Base-by-base conservation (phyloP, 2,113 vertebrate species). In the Bujurquina vittata region DNA sequence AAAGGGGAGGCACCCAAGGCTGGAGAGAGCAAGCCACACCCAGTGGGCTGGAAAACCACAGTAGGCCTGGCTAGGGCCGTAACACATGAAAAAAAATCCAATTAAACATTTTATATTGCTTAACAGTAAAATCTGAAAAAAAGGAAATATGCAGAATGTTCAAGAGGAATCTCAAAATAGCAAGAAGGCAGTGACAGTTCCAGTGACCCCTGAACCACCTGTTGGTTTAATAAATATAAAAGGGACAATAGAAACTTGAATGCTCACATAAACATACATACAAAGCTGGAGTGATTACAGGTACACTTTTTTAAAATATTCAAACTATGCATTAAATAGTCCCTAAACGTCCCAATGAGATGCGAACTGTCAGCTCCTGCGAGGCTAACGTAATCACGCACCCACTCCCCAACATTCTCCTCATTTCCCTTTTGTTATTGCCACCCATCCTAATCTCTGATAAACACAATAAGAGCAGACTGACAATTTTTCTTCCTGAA, bases 391-490 rank as follows among this genome's bases (percentile, higher is more conserved):
- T 67, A 49, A 67, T n/a, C 62, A 69, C 37, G 63, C 40, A 57
- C 61, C 75, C 52, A 22, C 17, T 37, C 37, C 6, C 57, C 8
- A 1, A 15, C 18, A 18, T 22, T 49, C 58, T 52, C 15, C 31
- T 63, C 57, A 61, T 73, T 74, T 73, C 59, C 17, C 22, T 54
- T 56, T 65, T 65, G 15, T 57, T 63, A 17, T 52, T 79, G 29
- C 57, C 17, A 31, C 26, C 69, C 60, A 54, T 57, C 58, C 86
- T 93, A 91, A 93, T 92, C 90, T 88, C 86, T 10, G 22, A 46
- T n/a, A 11, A 69, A 52, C 90, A 90, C 91, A 87, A 90, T 83
- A 52, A 69, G 40, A 79, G 78, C 87, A 88, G 83, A 69, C 77
- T 15, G 79, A 75, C 80, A 61, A 83, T 92, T 43, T 75, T 54